phyloP scores from a whole-genome alignment of 1,140 invertebrate genomes.

The Marisa cornuarietis region DNA sequence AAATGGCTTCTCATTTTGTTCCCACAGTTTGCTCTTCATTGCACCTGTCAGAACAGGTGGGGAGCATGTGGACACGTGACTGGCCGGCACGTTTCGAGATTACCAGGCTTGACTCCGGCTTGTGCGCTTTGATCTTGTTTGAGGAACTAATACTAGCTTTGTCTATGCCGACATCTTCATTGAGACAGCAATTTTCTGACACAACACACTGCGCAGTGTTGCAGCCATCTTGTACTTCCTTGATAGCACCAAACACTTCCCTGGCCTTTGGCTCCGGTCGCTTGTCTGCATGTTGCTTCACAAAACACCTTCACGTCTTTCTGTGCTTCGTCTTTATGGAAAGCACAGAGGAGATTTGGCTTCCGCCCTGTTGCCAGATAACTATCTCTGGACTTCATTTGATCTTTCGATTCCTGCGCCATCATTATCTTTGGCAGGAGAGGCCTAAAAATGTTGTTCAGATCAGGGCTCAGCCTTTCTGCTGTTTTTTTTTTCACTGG shows the following conservation, averaged over 20 bases:
- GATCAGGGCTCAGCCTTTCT: slow-evolving; percentile 2
- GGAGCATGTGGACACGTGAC: too few species aligned
- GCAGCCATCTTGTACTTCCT: neutral
- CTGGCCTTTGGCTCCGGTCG: neutral
- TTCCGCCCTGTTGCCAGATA: neutral
- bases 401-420: slow-evolving; percentile 2
- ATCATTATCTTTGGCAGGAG: slow-evolving; percentile 15
- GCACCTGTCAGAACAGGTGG: too few species aligned
- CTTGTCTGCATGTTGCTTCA: slow-evolving; percentile 11
- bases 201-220: slow-evolving; percentile 4
- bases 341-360: slow-evolving; percentile 1
- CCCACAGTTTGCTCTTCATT: too few species aligned
- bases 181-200: slow-evolving; percentile 11
- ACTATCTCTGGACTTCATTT: slow-evolving; percentile 10
- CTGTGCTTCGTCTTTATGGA: neutral
- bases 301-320: neutral
- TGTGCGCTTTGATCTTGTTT: slow-evolving; percentile 1
- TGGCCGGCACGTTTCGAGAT: too few species aligned
- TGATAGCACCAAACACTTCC: neutral
- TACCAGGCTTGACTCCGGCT: too few species aligned
- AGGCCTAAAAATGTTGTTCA: neutral
- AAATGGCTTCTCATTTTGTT: neutral
- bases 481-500: too few species aligned
- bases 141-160: neutral
- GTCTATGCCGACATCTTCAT: neutral